These are phyloP conservation scores for Sternotherus odoratus DNA, from an alignment of 2,797 vertebrate species.

Conservation along the genomic window DNA sequence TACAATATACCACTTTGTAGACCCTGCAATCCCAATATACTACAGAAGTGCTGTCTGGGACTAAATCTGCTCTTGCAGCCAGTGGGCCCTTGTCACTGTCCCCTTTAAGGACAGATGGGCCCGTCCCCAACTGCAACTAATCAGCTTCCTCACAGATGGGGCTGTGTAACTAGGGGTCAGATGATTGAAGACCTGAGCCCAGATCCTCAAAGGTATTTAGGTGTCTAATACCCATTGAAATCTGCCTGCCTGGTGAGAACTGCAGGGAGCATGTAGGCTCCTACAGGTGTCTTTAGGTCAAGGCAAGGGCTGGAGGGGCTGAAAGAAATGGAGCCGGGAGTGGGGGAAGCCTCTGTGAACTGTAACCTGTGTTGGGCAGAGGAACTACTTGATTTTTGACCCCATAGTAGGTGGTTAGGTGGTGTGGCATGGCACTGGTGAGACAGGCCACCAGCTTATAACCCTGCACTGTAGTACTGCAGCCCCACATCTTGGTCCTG, in stretches of 20 bases:
- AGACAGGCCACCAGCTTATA: background rate
- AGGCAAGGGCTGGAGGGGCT: background rate
- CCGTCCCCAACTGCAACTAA: background rate
- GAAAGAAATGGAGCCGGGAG: background rate
- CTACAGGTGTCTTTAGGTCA: background rate
- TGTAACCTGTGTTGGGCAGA: background rate
- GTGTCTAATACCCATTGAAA: background rate
- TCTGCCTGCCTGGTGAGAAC: background rate
- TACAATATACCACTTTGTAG: background rate
- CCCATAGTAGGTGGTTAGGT: background rate
- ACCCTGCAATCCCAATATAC: background rate
- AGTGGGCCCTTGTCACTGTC: background rate
- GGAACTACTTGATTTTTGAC: background rate
- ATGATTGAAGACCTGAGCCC: background rate
- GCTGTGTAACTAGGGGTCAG: background rate
- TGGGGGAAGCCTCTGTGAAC: background rate
- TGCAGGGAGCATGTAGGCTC: background rate
- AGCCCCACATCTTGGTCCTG: background rate
- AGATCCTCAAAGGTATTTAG: background rate
- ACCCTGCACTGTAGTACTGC: background rate
- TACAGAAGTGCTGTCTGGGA: background rate
- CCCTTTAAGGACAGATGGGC: background rate
- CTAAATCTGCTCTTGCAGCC: background rate
- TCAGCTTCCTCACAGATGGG: background rate
- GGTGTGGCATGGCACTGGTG: background rate